Conservation (phyloP, 2,888 invertebrate species). For the Stramonita haemastoma region DNA sequence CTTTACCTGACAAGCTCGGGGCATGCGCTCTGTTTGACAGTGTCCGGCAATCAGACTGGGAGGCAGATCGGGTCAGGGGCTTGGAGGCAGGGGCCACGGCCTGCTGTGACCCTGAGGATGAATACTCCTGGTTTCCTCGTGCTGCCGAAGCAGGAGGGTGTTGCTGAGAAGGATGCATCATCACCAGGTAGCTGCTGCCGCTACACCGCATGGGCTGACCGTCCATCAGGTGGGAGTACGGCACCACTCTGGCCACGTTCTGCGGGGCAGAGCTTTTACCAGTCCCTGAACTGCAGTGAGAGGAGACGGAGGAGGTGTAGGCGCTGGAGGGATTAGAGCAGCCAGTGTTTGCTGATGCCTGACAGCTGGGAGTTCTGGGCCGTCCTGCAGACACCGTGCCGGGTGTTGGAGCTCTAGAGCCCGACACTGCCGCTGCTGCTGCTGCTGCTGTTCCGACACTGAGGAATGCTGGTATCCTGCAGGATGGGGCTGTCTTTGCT, state of each 20-base stretch:
- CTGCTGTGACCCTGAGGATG: not conserved
- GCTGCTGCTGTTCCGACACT: not conserved
- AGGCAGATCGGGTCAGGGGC: slow-evolving; percentile 51
- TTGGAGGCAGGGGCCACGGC: slow-evolving; percentile 18
- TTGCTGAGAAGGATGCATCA: slow-evolving; percentile 33
- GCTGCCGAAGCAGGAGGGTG: not conserved
- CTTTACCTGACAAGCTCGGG: slow-evolving; percentile 45
- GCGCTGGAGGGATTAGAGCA: not conserved
- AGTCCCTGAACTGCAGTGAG: not conserved
- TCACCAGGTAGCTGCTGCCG: slow-evolving; percentile 36
- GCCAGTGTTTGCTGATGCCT: not conserved
- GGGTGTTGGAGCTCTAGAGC: not conserved
- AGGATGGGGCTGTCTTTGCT: slow-evolving; percentile 3
- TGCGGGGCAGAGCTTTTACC: slow-evolving; percentile 17
- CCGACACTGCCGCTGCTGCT: not conserved
- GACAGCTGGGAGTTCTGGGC: slow-evolving; percentile 6
- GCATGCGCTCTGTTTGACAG: slow-evolving; percentile 40
- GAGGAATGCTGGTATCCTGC: slow-evolving; percentile 24
- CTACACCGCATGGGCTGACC: slow-evolving; percentile 1
- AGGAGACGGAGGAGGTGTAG: not conserved
- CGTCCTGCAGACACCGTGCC: slow-evolving; percentile 5
- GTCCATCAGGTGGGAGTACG: slow-evolving; percentile 24
- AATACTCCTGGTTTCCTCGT: not conserved
- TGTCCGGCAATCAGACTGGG: slow-evolving; percentile 53
- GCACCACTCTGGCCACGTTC: slow-evolving; percentile 29